Base-by-base conservation (phyloP, 2,888 invertebrate species). In the Agriopis aurantiaria region DNA sequence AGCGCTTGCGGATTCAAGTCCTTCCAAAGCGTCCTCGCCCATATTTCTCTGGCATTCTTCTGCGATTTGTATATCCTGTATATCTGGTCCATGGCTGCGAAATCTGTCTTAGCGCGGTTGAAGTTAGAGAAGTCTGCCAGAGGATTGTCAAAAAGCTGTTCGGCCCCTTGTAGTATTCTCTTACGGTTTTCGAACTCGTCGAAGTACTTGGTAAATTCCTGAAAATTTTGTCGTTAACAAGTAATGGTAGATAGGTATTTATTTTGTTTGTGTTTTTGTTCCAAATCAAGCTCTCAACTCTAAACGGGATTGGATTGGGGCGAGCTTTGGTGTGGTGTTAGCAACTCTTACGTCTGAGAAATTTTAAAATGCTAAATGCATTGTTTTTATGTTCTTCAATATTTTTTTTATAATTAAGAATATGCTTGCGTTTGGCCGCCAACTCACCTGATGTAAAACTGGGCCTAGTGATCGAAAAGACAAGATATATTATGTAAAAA, bases 11-110 rank as follows among this genome's bases (percentile, higher is more conserved):
- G 97, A 88, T 98, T 97, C 60, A 99, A 92, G 88, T 99, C 96
- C 8, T 95, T 96, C 99, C 99, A 99, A 11, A 98, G 87, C 0
- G 98, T 98, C 88, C 97, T 97, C 0, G 97, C 96, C 98, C 98
- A 98, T 7, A 95, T 81, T 75, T 98, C 97, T 53, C 98, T 94
- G 0, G 97, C 97, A 74, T 95, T 95, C 91, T 96, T 97, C 87
- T 98, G 98, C 0, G 96, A 95, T 76, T 96, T 96, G 84, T 97
- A 98, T 40, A 98, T 95, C 82, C 96, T 96, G 85, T 97, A 98
- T 33, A 98, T 88, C 81, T 88, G 79, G 67, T 97, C 96, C 95
- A 98, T 95, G 3, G 95, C 95, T 17, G 95, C 91, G 81, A 94
- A 97, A 75, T 97, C 96, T 0, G 89, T 80, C 82, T 95, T 96